Base-by-base conservation (phyloP, 2,113 vertebrate species). In the Saimiri boliviensis region DNA sequence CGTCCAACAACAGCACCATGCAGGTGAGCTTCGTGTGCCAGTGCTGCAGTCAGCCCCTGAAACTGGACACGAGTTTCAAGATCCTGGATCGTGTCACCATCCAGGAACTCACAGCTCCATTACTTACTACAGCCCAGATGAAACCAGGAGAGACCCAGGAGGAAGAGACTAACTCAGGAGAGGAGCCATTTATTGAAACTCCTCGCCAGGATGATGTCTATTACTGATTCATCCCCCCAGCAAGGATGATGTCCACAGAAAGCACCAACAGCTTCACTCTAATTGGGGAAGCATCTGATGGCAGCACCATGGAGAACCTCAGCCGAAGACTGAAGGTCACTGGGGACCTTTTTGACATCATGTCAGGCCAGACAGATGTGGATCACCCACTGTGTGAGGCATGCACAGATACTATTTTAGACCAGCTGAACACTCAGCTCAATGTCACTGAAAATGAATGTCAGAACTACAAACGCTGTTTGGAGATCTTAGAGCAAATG, bases 21-120 rank as follows among this genome's bases (percentile, higher is more conserved):
- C 99, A 99, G 98, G 99, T 99, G 87, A 99, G 99, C 99, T 99
- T 99, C 94, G 99, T 99, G 96, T 99, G 99, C 98, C 99, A 99
- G 98, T 99, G 99, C 84, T 99, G 99, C 98, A 99, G 99, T 96
- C 99, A 99, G 97, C 99, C 99, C 35, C 99, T 99, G 37, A 99
- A 99, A 85, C 99, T 99, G 96, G 99, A 99, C 98, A 99, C 99
- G 0, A 99, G 99, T 97, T 99, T 99, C 98, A 99, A 99, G 90
- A 99, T 99, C 88, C 98, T 99, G 58, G 99, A 99, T 97, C 98
- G 99, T 71, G 99, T 99, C 97, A 99, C 99, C 71, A 99, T 99
- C 98, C 99, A 99, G 54, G 99, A 99, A 95, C 99, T 99, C 70
- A 99, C 99, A 85, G 99, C 99, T 94, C 99, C 99, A 21, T 92